Evolutionary conservation across 2,797 vertebrate genomes (phyloP).

Genomic region (Sardinella longiceps): DNA sequence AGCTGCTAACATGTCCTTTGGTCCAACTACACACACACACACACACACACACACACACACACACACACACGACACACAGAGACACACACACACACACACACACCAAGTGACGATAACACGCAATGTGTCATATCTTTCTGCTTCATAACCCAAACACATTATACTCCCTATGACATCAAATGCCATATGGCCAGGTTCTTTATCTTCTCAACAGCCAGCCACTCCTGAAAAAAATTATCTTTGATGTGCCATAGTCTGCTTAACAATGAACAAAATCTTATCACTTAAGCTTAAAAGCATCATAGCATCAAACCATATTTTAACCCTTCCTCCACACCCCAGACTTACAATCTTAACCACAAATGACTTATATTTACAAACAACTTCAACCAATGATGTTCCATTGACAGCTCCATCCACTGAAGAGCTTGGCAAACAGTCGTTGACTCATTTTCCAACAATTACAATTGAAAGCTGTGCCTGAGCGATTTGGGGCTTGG

Average conservation of each 20-base stretch:
- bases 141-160: not conserved
- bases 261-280: not conserved
- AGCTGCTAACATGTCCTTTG: constrained; percentile 63
- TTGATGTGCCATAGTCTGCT: not conserved
- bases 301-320: not conserved
- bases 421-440: constrained; percentile 11
- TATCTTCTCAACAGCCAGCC: constrained; percentile 2
- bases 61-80: not conserved
- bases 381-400: not conserved
- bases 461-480: constrained; percentile 4
- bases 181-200: constrained; percentile 56
- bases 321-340: not conserved
- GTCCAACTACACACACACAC: constrained; percentile 6
- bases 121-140: constrained; percentile 15
- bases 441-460: not conserved
- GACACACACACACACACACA: not conserved
- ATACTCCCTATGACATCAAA: constrained; percentile 32
- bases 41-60: not conserved
- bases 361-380: not conserved
- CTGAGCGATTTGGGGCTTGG: not conserved
- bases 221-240: not conserved
- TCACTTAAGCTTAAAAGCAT: not conserved
- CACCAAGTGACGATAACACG: not conserved
- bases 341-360: not conserved
- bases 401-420: not conserved